These are phyloP conservation scores for Phylloscopus trochiloides DNA, from an alignment of 2,113 vertebrate genomes.

Conservation along the genomic window DNA sequence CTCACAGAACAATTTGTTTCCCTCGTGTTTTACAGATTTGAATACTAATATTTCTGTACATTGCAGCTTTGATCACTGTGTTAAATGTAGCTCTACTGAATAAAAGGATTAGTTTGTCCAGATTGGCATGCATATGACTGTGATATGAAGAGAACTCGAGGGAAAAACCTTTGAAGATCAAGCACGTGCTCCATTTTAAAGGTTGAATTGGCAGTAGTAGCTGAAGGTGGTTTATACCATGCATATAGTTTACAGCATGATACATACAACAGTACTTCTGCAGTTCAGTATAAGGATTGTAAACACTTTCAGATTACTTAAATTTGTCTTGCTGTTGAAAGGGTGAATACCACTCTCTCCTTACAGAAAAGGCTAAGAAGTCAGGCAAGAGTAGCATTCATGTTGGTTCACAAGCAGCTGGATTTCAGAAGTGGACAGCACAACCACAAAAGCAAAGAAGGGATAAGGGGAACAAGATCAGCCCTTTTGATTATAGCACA, in stretches of 20 bases:
- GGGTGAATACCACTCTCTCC: not conserved
- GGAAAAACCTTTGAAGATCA: constrained; percentile 44
- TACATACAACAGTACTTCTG: not conserved
- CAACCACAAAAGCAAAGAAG: not conserved
- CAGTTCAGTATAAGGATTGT: not conserved
- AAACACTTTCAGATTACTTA: not conserved
- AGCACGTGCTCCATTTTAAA: not conserved
- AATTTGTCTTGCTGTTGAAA: not conserved
- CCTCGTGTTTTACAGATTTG: constrained; percentile 24
- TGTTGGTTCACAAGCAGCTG: not conserved
- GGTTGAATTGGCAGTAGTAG: not conserved
- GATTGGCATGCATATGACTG: not conserved
- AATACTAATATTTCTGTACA: constrained; percentile 28
- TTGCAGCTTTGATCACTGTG: constrained; percentile 36
- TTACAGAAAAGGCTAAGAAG: not conserved
- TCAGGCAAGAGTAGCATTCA: not conserved
- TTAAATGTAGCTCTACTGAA: constrained; percentile 20
- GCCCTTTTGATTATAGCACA: not conserved
- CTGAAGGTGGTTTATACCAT: not conserved
- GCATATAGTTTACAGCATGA: not conserved
- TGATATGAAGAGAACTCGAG: not conserved
- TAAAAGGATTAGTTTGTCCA: constrained; percentile 34
- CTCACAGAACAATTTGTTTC: constrained; percentile 13
- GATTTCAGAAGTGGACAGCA: not conserved
- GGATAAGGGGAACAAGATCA: not conserved